Percentiles rank a stretch among this genome's conserved stretches.
phyloP scores from a whole-genome alignment of 2,113 vertebrate species.

The Crotalus viridis region DNA sequence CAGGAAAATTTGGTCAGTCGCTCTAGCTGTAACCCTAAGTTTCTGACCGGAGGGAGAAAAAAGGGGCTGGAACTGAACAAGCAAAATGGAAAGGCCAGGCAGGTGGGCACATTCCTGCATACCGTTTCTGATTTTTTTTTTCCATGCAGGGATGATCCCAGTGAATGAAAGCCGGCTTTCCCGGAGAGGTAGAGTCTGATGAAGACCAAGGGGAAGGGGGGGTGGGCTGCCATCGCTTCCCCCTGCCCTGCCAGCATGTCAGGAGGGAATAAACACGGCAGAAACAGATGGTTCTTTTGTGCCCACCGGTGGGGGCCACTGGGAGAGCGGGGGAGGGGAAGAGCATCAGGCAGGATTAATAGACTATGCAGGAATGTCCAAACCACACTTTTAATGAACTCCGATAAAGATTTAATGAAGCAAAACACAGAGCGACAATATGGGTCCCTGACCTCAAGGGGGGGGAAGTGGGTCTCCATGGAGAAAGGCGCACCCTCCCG shows the following conservation, averaged over 20 bases:
- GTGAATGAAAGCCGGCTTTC: neutral
- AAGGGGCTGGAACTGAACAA: too few relatives aligned
- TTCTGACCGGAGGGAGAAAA: too few relatives aligned
- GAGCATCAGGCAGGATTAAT: conserved; percentile 34
- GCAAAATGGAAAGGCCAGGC: neutral
- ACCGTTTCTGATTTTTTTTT: neutral
- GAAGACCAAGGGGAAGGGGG: too few relatives aligned
- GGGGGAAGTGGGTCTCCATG: conserved; percentile 5
- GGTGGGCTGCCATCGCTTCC: neutral
- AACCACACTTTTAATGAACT: conserved; percentile 42
- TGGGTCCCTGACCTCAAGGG: conserved; percentile 17
- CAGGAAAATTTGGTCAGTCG: neutral
- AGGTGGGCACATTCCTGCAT: neutral
- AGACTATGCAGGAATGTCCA: conserved; percentile 37
- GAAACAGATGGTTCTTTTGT: conserved; percentile 40
- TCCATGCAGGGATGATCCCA: neutral
- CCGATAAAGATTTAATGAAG: conserved; percentile 41
- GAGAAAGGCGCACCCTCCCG: conserved; percentile 14
- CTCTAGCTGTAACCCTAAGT: neutral
- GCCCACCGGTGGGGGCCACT: conserved; percentile 14
- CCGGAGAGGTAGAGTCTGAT: neutral
- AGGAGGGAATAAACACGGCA: conserved; percentile 35
- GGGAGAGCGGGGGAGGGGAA: conserved; percentile 20
- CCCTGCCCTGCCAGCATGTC: conserved; percentile 15
- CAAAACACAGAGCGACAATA: conserved; percentile 23